A percentile compares a stretch with the other conserved stretches of the same genome.
These are phyloP conservation scores for Elachura formosa DNA, from an alignment of 2,113 vertebrate species.

Conservation along the genomic window DNA sequence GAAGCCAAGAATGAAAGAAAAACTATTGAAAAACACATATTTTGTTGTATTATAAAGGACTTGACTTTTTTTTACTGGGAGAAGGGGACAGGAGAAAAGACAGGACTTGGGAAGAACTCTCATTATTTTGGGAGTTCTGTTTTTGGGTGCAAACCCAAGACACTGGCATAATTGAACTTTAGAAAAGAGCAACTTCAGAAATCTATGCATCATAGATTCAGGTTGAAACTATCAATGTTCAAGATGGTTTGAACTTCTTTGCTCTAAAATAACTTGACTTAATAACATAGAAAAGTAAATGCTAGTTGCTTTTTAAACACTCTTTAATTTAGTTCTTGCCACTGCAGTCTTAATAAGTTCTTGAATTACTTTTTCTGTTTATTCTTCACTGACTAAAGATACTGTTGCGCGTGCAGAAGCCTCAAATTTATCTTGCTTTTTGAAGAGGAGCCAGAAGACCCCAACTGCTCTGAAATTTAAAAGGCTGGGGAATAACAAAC, in stretches of 20 bases:
- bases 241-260: background rate
- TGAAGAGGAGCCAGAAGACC: background rate
- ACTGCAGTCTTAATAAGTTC: background rate
- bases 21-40: rapidly evolving
- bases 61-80: rapidly evolving
- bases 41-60: background rate
- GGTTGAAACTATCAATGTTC: background rate
- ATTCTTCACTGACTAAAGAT: background rate
- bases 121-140: background rate
- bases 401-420: background rate
- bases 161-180: background rate
- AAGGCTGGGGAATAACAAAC: background rate
- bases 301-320: background rate
- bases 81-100: background rate
- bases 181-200: background rate
- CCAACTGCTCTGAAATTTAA: background rate
- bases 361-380: background rate
- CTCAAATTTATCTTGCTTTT: background rate
- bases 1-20: background rate
- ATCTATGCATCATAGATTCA: background rate
- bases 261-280: background rate
- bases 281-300: background rate
- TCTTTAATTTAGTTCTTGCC: background rate
- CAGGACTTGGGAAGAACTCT: background rate
- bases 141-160: background rate